Percentiles rank a stretch among this genome's conserved stretches.
Conservation (phyloP, 2,797 vertebrate species). For the Smutsia gigantea region DNA sequence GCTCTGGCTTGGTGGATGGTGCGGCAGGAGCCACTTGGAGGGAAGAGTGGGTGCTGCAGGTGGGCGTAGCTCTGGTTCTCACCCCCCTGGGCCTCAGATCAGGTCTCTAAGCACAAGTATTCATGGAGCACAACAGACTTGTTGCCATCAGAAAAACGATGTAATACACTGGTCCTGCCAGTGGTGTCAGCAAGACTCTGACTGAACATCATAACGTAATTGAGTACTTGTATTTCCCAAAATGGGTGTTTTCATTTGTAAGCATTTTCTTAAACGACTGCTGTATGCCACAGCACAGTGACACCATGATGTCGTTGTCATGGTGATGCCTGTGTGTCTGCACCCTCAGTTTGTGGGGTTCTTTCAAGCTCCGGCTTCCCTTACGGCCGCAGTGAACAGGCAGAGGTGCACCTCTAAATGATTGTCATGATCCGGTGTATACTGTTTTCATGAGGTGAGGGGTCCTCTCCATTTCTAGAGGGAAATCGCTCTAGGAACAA, state of each 20-base stretch:
- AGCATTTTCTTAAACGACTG: not conserved
- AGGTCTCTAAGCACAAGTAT: not conserved
- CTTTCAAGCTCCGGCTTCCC: not conserved
- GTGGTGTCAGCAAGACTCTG: not conserved
- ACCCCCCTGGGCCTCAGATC: not conserved
- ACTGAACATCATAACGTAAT: not conserved
- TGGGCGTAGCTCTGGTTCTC: not conserved
- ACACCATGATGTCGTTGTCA: not conserved
- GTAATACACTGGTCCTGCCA: not conserved
- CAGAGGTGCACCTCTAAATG: slow-evolving; percentile 20
- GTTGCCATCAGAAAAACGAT: not conserved
- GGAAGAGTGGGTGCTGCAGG: not conserved
- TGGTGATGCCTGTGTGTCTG: slow-evolving; percentile 64
- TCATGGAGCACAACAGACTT: not conserved
- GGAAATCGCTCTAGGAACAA: slow-evolving; percentile 55
- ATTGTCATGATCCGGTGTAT: not conserved
- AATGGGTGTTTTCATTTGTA: not conserved
- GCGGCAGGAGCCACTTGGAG: not conserved
- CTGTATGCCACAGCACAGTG: not conserved
- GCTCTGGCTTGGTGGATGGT: not conserved
- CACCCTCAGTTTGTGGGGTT: slow-evolving; percentile 10
- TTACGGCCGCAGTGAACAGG: slow-evolving; percentile 48
- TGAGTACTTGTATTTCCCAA: not conserved
- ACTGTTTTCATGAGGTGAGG: not conserved
- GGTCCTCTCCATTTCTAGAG: slow-evolving; percentile 47